Evolutionary conservation across 2,888 invertebrate genomes (phyloP), one percentile per base, ranked within the genome.

Genomic region (Synergus japonicus): DNA sequence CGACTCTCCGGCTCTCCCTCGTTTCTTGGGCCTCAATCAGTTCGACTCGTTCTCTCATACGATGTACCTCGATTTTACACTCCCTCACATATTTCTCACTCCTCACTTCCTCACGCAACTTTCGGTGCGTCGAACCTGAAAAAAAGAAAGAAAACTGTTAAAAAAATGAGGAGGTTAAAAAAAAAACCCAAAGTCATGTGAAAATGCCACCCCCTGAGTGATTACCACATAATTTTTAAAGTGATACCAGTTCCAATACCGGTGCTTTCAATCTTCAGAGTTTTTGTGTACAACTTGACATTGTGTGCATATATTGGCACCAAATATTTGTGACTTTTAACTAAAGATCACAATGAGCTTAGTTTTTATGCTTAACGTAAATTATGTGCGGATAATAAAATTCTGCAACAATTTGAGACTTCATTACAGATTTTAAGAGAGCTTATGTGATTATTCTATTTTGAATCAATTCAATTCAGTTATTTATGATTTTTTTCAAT

Each of bases 11-110:
- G 3, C 29, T 29, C 29, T 29, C 29, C 29, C 44, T 44, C 67
- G 67, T 44, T 67, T 49, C 73, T 73, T 49, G 73, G 49, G 73
- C 73, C 73, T 73, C 49, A 73, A 54, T 73, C 73, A 73, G 73
- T 73, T 29, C 73, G 73, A 73, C 73, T 73, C 10, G 49, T 37
- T 73, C 73, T 54, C 37, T 54, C 10, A 15, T 10, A 54, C 73
- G n/a, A 54, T 37, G 73, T 9, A 46, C 37, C 18, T 44, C 43
- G 18, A 18, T 67, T 22, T 44, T 18, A 44, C 44, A 0, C 29
- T 29, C 29, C 29, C 29, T 29, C 29, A 29, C 29, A 66, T 18
- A 66, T 66, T 66, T 44, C 43, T 43, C 41, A 18, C 41, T 41
- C 65, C n/a, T 65, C 12, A 13, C 2, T 29, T 44, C 22, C 29